Evolutionary conservation across 2,797 vertebrate genomes (phyloP), one percentile per base, ranked within the genome.

Genomic region (Rhincodon typus): DNA sequence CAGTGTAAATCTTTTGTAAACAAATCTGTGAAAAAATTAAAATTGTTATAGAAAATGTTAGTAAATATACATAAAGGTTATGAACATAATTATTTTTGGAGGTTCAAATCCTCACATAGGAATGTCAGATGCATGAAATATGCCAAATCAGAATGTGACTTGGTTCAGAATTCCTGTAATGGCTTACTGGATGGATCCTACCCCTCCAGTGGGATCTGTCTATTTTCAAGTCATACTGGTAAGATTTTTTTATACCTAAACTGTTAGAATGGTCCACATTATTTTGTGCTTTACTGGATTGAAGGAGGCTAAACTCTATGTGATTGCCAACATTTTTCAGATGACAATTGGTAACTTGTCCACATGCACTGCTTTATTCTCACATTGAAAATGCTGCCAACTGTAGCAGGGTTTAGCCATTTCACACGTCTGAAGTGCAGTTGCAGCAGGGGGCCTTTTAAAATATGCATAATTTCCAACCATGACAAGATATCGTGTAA

Each of bases 41-140:
- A 95, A 57, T 57, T 95, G 50, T 95, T 95, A 57, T 95, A 95
- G 57, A 57, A 30, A 74, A 72, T 77, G 34, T 70, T 70, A 50
- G 27, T 77, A 30, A 50, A 17, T 57, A 17, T 95, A 95, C 46
- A 53, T 34, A 77, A 95, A 95, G 70, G 15, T 77, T 17, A 77
- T 57, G 46, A 94, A 72, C 70, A n/a, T 72, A 50, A 95, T 77
- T 77, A 15, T 5, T 34, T 95, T 50, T 74, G 74, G 46, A 53
- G 46, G 7, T 50, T 77, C 27, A 77, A 30, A 95, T 53, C 94
- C 27, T 53, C 70, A 57, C 70, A 74, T 34, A 34, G 69, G 93
- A 94, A 53, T 94, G 17, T 94, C 94, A 94, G 27, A 53, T 34
- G 15, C 25, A 95, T 95, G 46, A 95, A 95, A 74, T 95, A 74